A percentile compares a stretch with the other conserved stretches of the same genome.
Conservation (phyloP, 2,888 invertebrate species). For the Dexiosoma caninum region DNA sequence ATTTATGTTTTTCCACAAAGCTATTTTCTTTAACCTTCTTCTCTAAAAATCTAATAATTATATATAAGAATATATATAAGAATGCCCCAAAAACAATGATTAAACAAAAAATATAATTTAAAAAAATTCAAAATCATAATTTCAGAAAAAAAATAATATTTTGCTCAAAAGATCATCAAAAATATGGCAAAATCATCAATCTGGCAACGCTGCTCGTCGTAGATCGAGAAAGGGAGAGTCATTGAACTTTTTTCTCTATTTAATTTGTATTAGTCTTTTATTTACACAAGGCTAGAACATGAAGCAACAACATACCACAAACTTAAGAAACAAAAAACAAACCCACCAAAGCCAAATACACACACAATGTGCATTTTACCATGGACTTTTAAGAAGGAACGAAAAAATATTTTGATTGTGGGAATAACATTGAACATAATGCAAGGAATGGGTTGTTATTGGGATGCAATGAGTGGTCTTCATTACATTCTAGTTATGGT, state of each 20-base stretch:
- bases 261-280: slow-evolving; percentile 19
- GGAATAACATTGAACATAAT: slow-evolving; percentile 32
- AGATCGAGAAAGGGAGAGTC: slow-evolving; percentile 47
- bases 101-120: too few species aligned
- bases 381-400: background rate
- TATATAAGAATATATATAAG: too few species aligned
- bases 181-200: too few species aligned
- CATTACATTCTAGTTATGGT: background rate
- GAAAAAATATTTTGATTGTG: slow-evolving; percentile 35
- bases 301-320: slow-evolving; percentile 27
- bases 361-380: slow-evolving; percentile 14
- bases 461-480: slow-evolving; percentile 26
- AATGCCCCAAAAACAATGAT: too few species aligned
- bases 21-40: too few species aligned
- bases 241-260: slow-evolving; percentile 55
- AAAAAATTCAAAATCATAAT: too few species aligned
- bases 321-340: slow-evolving; percentile 17
- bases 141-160: too few species aligned
- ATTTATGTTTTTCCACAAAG: too few species aligned
- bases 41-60: too few species aligned
- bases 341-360: slow-evolving; percentile 25
- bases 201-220: too few species aligned
- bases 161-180: too few species aligned
- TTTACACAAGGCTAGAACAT: slow-evolving; percentile 20
- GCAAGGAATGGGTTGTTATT: slow-evolving; percentile 18